phyloP scores from a whole-genome alignment of 2,113 vertebrate species.

The Psilopogon haemacephalus region DNA sequence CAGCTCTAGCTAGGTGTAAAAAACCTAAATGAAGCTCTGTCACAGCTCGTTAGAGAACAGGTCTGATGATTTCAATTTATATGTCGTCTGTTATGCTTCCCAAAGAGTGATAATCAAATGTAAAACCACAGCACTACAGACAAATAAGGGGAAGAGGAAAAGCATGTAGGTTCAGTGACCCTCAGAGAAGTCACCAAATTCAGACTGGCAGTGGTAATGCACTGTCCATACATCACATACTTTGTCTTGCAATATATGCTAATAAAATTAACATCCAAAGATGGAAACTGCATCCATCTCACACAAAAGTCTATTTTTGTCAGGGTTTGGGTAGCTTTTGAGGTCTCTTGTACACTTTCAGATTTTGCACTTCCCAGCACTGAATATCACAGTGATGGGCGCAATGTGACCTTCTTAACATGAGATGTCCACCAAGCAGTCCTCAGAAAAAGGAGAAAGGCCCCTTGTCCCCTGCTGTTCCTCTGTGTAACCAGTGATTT shows the following conservation, averaged over 20 bases:
- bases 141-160: neutral
- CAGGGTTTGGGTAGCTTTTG: neutral
- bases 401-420: too few species aligned
- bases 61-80: neutral
- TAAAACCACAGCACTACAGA: neutral
- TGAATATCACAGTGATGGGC: neutral
- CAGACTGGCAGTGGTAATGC: neutral
- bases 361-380: neutral
- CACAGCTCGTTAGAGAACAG: neutral
- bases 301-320: neutral
- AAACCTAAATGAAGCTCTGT: neutral
- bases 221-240: neutral
- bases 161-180: rapidly evolving
- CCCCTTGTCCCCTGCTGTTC: neutral
- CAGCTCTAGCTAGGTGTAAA: neutral
- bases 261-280: neutral
- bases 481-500: neutral
- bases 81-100: neutral
- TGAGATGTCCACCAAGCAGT: neutral
- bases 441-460: neutral
- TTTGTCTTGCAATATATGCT: neutral
- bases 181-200: neutral
- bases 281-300: neutral
- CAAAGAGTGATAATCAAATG: neutral
- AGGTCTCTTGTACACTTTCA: neutral